Evolutionary conservation across 2,888 invertebrate genomes (phyloP), one percentile per base, ranked within the genome.

Genomic region (Sarcophaga variegata): DNA sequence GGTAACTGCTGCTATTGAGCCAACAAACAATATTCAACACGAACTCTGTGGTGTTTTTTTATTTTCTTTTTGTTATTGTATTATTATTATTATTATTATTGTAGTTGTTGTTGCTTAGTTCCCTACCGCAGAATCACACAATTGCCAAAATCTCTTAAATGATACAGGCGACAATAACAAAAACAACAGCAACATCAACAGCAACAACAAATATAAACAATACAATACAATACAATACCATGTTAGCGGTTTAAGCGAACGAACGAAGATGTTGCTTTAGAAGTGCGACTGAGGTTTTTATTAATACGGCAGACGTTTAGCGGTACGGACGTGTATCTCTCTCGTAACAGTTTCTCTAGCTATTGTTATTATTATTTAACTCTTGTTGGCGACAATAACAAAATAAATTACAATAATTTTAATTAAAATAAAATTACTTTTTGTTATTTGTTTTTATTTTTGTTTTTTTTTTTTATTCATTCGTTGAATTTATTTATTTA

Each of bases 261-360:
- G 47, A 76, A 80, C 67, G 72, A 67, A 71, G 87, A 87, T 81
- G 62, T 84, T 54, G 54, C 17, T 54, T 81, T 74, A 88, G 89
- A 90, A 89, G 89, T 90, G 88, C 89, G 85, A 54, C 17, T 37
- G 37, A 54, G 54, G 88, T 90, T 91, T 81, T 92, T 91, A 92
- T 91, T 92, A 89, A 92, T 91, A 90, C 90, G 90, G 89, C 90
- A 91, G 91, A 91, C 91, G 91, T 91, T 91, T 91, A 90, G 89
- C 91, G 90, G 91, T 90, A 88, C 91, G 91, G 92, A 92, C 92
- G 92, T 92, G 90, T 91, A 77, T 86, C 77, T 78, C 78, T 72
- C 49, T 66, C 17, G 54, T 54, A 54, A 54, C 17, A 37, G 37
- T 54, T 54, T 54, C 14, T 54, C 17, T 54, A 14, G 1, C 11